A percentile compares a stretch with the other conserved stretches of the same genome.
These are phyloP conservation scores for Myodes glareolus DNA, from an alignment of 2,113 vertebrate species.

Conservation along the genomic window DNA sequence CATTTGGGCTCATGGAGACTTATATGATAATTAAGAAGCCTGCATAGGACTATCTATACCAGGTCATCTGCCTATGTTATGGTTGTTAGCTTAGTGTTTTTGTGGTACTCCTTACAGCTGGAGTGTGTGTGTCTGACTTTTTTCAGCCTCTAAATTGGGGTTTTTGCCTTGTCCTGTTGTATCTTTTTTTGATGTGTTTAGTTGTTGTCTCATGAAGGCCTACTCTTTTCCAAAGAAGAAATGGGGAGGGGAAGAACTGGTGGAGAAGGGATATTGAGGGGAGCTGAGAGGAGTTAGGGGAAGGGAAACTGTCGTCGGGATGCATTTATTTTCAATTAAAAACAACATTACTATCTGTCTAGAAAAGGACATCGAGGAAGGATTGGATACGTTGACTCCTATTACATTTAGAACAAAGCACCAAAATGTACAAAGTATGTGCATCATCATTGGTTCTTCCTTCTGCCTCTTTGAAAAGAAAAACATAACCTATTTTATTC, in stretches of 20 bases:
- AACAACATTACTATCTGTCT: background rate
- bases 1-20: background rate
- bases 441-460: background rate
- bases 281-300: background rate
- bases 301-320: background rate
- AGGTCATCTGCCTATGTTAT: background rate
- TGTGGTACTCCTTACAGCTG: rapidly evolving
- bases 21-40: background rate
- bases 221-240: background rate
- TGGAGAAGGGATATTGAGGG: background rate
- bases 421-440: background rate
- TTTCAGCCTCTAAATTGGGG: background rate
- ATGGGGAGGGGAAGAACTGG: background rate
- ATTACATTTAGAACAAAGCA: background rate
- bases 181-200: background rate
- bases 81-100: background rate
- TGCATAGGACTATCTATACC: no score
- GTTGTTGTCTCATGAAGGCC: background rate
- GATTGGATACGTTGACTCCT: background rate
- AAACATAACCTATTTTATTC: background rate
- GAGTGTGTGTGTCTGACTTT: background rate
- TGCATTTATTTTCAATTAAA: background rate
- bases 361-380: background rate
- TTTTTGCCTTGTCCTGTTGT: background rate
- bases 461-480: background rate